These are phyloP conservation scores for Pandemis corylana DNA, from an alignment of 2,888 invertebrate species.

Conservation along the genomic window DNA sequence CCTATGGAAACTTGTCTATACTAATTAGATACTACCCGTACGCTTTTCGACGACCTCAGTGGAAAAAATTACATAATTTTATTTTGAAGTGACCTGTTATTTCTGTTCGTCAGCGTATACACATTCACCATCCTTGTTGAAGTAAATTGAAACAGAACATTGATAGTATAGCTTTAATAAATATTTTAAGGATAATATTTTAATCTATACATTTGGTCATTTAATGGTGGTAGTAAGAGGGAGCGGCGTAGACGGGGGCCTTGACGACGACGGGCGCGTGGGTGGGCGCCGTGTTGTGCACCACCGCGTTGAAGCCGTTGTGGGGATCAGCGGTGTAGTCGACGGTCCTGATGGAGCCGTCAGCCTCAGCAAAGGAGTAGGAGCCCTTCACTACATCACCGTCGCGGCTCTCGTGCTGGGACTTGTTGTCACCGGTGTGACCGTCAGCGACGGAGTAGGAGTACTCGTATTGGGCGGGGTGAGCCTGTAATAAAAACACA, in stretches of 20 bases:
- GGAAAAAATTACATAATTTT: no score
- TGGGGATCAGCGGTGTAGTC: conserved; percentile 81
- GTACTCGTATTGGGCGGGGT: conserved; percentile 72
- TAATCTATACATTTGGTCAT: conserved; percentile 21
- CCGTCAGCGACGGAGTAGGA: conserved; percentile 81
- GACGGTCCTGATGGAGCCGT: conserved; percentile 79
- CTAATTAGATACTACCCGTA: no score
- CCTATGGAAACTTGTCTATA: no score
- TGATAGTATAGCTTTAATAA: conserved; percentile 33
- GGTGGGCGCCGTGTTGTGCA: conserved; percentile 67
- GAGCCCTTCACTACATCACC: conserved; percentile 81
- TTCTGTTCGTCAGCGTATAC: no score
- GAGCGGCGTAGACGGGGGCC: conserved; percentile 52
- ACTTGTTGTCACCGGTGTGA: conserved; percentile 82
- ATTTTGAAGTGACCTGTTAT: no score
- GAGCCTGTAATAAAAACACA: conserved; percentile 49
- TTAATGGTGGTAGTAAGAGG: conserved; percentile 65
- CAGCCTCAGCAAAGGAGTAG: conserved; percentile 79
- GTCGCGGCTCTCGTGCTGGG: conserved; percentile 77
- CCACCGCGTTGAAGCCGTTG: conserved; percentile 73
- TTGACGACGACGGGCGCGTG: conserved; percentile 59
- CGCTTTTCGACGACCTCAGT: no score
- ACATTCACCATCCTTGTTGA: not conserved
- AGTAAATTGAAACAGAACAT: conserved; percentile 15
- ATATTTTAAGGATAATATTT: conserved; percentile 38